phyloP scores from a whole-genome alignment of 1,140 invertebrate species.

The Riptortus pedestris region DNA sequence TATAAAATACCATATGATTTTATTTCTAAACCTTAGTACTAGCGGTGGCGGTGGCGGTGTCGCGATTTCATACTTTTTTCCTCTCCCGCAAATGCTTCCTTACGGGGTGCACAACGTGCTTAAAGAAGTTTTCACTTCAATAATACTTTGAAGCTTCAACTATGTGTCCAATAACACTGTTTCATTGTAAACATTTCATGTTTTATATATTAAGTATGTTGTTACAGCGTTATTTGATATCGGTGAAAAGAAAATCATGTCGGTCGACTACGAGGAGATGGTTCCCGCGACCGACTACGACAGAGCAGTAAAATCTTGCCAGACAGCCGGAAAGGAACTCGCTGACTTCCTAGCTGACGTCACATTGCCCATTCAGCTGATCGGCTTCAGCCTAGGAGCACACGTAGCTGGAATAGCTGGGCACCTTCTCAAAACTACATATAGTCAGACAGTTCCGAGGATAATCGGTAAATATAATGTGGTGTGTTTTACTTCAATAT shows the following conservation, averaged over 20 bases:
- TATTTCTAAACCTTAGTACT: no score
- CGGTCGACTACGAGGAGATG: not conserved
- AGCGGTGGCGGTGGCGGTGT: no score
- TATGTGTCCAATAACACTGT: no score
- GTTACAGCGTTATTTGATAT: not conserved
- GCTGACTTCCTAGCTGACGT: not conserved
- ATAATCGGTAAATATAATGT: constrained; percentile 18
- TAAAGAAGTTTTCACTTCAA: no score
- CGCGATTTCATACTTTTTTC: no score
- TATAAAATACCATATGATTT: no score
- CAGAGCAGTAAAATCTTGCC: not conserved
- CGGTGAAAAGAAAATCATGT: not conserved
- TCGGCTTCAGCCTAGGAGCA: constrained; percentile 21
- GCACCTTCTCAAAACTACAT: not conserved
- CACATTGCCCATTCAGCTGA: not conserved
- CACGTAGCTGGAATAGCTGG: constrained; percentile 19
- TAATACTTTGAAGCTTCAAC: no score
- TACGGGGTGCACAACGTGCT: no score
- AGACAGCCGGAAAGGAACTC: not conserved
- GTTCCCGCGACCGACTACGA: not conserved
- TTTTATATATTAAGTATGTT: no score
- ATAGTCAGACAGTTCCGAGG: not conserved
- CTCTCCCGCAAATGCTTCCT: no score
- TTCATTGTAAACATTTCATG: no score
- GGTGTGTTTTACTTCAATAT: no score